Evolutionary conservation across 1,140 invertebrate genomes (phyloP).

Genomic region (Gonioctena quinquepunctata): DNA sequence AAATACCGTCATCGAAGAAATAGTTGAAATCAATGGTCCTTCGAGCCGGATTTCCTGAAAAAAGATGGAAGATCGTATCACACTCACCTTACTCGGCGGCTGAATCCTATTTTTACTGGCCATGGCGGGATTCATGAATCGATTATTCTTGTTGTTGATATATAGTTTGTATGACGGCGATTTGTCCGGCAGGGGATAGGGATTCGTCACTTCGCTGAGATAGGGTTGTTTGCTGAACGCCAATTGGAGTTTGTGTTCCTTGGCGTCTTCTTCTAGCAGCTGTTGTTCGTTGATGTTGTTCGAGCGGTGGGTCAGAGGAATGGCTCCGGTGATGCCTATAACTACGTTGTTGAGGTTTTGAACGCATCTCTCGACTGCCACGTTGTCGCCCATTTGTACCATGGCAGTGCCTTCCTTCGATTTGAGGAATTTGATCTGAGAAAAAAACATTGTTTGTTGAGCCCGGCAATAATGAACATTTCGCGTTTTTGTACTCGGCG

Average conservation of each 20-base stretch:
- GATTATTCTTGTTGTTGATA: constrained; percentile 95
- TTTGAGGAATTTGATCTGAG: constrained; percentile 96
- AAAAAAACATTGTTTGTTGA: constrained; percentile 30
- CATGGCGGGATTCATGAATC: constrained; percentile 84
- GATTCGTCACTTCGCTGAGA: constrained; percentile 94
- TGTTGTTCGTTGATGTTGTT: constrained; percentile 35
- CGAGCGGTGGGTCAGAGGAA: constrained; percentile 42
- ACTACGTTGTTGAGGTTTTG: constrained; percentile 92
- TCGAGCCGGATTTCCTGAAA: no score
- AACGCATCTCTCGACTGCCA: constrained; percentile 91
- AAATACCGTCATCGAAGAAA: no score
- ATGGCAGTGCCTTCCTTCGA: constrained; percentile 99
- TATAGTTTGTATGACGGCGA: constrained; percentile 97
- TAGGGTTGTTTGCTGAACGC: constrained; percentile 95
- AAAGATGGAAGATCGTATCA: background rate
- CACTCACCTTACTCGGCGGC: constrained; percentile 78
- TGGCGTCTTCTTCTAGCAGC: constrained; percentile 24
- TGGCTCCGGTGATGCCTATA: constrained; percentile 65
- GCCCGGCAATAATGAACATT: background rate
- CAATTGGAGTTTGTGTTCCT: constrained; percentile 62
- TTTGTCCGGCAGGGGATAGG: constrained; percentile 93
- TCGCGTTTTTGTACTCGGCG: no score
- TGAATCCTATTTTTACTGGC: constrained; percentile 90
- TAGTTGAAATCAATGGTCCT: no score
- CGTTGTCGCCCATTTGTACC: constrained; percentile 97